phyloP scores from a whole-genome alignment of 2,888 invertebrate species.

The Phorcus lineatus region DNA sequence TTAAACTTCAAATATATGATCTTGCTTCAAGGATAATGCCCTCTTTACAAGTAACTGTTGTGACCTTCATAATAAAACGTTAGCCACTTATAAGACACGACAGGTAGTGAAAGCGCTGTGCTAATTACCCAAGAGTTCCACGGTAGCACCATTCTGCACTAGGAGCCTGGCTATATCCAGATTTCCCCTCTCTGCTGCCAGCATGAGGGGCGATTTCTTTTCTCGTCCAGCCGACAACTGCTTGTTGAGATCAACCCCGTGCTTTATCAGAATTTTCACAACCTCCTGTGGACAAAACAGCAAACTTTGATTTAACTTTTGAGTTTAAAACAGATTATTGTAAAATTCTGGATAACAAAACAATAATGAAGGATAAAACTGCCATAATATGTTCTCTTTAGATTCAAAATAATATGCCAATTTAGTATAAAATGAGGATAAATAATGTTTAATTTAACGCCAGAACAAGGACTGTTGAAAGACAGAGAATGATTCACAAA shows the following conservation, averaged over 20 bases:
- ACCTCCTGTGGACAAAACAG: slow-evolving; percentile 68
- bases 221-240: slow-evolving; percentile 73
- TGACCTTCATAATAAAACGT: too few relatives aligned
- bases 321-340: not conserved
- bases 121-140: slow-evolving; percentile 73
- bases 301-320: not conserved
- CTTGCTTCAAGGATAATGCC: too few relatives aligned
- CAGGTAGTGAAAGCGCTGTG: too few relatives aligned
- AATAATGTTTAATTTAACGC: too few relatives aligned
- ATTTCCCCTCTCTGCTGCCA: slow-evolving; percentile 75
- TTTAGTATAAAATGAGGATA: too few relatives aligned
- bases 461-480: too few relatives aligned
- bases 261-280: slow-evolving; percentile 72
- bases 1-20: too few relatives aligned
- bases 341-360: not conserved
- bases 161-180: slow-evolving; percentile 75
- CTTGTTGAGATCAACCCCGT: slow-evolving; percentile 75
- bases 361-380: not conserved
- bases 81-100: too few relatives aligned
- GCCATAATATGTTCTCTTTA: too few relatives aligned
- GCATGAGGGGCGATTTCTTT: slow-evolving; percentile 77
- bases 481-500: not conserved
- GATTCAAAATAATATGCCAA: too few relatives aligned
- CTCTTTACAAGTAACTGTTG: too few relatives aligned
- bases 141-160: slow-evolving; percentile 74